Base-by-base conservation (phyloP, 2,113 vertebrate genomes). In the Gila orcuttii region DNA sequence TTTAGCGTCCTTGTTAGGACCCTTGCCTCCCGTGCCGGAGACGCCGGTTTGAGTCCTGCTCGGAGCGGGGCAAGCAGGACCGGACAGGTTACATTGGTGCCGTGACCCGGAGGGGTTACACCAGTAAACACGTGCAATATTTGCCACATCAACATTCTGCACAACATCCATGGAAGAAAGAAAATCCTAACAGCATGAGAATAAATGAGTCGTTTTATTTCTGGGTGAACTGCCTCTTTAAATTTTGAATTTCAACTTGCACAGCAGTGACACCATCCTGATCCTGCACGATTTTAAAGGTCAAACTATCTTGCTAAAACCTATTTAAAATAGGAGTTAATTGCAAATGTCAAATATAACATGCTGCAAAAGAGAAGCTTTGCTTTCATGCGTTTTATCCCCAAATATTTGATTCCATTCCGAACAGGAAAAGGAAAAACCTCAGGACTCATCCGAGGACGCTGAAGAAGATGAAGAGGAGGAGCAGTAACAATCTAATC, bases 381-480 rank as follows among this genome's bases (percentile, higher is more conserved):
- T 60, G n/a, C 50, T 69, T 66, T 21, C 28, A 3, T 86, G 36
- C 36, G 80, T 52, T 80, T 83, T 39, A 17, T 50, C 21, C 59
- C n/a, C 13, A 28, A 19, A 64, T 62, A 2, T 80, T 17, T 31
- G 15, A 59, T 12, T 12, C 10, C 0, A 10, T n/a, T 42, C n/a
- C 23, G 2, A 31, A 73, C 71, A 86, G 88, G 86, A 89, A 57
- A 89, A 89, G 69, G 88, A 87, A 23, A 83, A 87, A 25, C 79
- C 88, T 79, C 88, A 86, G 62, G 88, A 89, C 59, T 89, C 86
- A 31, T 88, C 88, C 42, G 88, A 87, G 60, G 86, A 88, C 8
- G 88, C 68, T 13, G 84, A 89, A 45, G 88, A 89, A 64, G 88
- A 89, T 66, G 88, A 89, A 12, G 88, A 89, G 42, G 88, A 89